Evolutionary conservation across 2,797 vertebrate genomes (phyloP).

Genomic region (Poecilia picta): DNA sequence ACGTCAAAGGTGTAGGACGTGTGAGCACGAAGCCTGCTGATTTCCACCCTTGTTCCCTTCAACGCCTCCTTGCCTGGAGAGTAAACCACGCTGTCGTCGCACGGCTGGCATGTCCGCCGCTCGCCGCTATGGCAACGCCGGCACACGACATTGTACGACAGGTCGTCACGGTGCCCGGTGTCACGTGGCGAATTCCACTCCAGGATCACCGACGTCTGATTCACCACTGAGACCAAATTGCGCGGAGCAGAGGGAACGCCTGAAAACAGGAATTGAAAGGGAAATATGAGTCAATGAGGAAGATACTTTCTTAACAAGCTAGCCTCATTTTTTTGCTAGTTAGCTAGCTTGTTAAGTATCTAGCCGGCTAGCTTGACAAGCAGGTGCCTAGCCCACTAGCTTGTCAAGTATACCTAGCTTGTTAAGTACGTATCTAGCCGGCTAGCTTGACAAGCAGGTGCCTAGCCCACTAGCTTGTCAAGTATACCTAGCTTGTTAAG

Average conservation of each 20-base stretch:
- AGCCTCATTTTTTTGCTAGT: no score
- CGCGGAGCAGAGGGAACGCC: slow-evolving; percentile 92
- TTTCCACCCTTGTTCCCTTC: slow-evolving; percentile 86
- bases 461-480: no score
- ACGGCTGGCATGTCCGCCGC: slow-evolving; percentile 88
- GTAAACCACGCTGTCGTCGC: slow-evolving; percentile 91
- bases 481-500: no score
- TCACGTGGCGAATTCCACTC: slow-evolving; percentile 93
- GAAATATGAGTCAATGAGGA: neutral
- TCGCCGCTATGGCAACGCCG: slow-evolving; percentile 86
- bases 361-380: no score
- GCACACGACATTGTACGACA: slow-evolving; percentile 91
- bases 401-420: no score
- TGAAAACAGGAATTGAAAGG: slow-evolving; percentile 41
- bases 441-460: no score
- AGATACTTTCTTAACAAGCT: no score
- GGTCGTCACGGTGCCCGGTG: slow-evolving; percentile 87
- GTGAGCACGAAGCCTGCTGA: slow-evolving; percentile 92
- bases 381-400: no score
- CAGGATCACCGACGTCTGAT: slow-evolving; percentile 91
- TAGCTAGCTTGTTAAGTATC: no score
- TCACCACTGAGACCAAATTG: slow-evolving; percentile 93
- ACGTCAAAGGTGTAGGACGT: slow-evolving; percentile 90
- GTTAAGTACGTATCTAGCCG: no score
- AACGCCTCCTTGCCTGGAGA: slow-evolving; percentile 86